phyloP scores from a whole-genome alignment of 2,113 vertebrate species.

The Sylvilagus bachmani region DNA sequence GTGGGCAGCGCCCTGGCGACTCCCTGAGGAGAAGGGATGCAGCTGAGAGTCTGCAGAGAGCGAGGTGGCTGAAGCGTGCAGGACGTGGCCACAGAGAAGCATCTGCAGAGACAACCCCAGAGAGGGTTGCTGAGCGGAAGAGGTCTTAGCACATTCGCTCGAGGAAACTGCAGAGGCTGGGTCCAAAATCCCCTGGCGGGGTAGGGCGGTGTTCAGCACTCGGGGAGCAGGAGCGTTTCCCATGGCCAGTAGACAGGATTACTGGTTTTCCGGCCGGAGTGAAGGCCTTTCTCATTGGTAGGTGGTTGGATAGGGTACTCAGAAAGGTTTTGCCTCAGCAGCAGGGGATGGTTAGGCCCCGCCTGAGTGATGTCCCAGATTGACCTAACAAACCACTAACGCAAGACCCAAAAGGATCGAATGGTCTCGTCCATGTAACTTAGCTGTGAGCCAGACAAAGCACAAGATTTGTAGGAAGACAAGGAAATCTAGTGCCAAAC shows the following conservation, averaged over 20 bases:
- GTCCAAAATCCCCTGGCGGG: background rate
- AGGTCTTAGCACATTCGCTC: background rate
- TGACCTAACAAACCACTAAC: background rate
- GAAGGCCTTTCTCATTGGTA: background rate
- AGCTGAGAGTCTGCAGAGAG: background rate
- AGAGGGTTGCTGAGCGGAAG: background rate
- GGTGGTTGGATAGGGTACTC: background rate
- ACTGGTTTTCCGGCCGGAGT: background rate
- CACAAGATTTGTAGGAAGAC: background rate
- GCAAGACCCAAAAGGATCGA: background rate
- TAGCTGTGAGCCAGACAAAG: background rate
- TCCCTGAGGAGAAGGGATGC: background rate
- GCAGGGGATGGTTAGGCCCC: background rate
- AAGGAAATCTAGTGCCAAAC: background rate
- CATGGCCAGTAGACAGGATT: background rate
- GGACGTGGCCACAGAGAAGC: background rate
- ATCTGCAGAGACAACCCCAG: background rate
- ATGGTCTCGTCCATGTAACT: background rate
- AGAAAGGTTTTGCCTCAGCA: background rate
- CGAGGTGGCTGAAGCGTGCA: background rate
- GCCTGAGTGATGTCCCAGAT: background rate
- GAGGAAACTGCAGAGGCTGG: background rate
- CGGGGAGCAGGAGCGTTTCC: background rate
- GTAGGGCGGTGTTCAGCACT: background rate
- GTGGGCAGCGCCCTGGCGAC: background rate